Evolutionary conservation across 1,140 invertebrate species (phyloP), one percentile per base, ranked within the genome.

Genomic region (Pollicipes pollicipes): DNA sequence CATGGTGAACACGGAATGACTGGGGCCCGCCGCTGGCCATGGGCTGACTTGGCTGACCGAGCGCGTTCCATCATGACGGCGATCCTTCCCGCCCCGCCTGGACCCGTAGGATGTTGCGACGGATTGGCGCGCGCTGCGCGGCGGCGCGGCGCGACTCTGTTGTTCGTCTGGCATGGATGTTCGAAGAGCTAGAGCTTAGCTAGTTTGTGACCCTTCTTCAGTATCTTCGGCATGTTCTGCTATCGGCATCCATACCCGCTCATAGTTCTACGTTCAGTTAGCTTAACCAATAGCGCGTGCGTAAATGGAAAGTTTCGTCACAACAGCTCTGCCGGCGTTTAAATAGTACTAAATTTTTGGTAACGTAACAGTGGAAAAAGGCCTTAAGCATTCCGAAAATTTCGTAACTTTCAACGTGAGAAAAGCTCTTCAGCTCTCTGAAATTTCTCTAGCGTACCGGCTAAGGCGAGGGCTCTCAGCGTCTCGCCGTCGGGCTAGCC

Each of bases 1-100:
- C 64, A 66, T 66, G 64, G 64, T 66, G 6, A 66, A 66, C 64
- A 66, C 64, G 1, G 64, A 66, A 29, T 66, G 64, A 66, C 28
- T 66, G 28, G 24, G 24, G 28, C 10, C n/a, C 27, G 64, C 28
- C n/a, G 64, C 64, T 29, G 64, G 17, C n/a, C 27, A 16, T n/a
- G n/a, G 64, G 64, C 28, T 66, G 64, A 29, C 24, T 8, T 27
- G 64, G 28, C 24, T 29, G 64, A n/a, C 45, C 13, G 6, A 35
- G 45, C 45, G 45, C 45, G 45, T 58, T 21, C 45, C 6, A 10
- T 58, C 45, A 17, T 17, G 2, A 3, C 45, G 13, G 13, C 45
- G 45, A 21, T 58, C 45, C 45, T 58, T 2, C 17, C 45, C 45
- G 45, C 45, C 17, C 45, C 45, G 45, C 45, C 45, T 35, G 32